phyloP scores from a whole-genome alignment of 1,140 invertebrate genomes.

The Notospermus geniculatus region DNA sequence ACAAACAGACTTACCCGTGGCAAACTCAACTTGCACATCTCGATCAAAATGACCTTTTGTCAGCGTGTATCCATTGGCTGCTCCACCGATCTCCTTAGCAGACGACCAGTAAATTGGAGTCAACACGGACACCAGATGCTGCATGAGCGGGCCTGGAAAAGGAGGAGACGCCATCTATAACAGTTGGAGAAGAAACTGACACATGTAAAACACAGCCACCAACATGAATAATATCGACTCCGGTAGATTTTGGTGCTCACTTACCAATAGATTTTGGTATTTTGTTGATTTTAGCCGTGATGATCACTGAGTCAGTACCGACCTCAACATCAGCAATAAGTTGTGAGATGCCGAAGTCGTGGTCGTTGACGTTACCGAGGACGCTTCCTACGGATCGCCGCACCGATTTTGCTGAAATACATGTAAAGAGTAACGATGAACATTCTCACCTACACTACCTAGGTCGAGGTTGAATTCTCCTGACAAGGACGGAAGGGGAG shows the following conservation, averaged over 20 bases:
- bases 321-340: slow-evolving; percentile 36
- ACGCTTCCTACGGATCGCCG: slow-evolving; percentile 39
- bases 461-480: too few species aligned
- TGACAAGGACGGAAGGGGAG: too few species aligned
- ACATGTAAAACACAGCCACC: too few species aligned
- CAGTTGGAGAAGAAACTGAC: too few species aligned
- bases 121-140: slow-evolving; percentile 56
- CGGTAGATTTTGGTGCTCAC: not conserved
- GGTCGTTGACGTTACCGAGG: slow-evolving; percentile 48
- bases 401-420: slow-evolving; percentile 29
- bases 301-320: slow-evolving; percentile 23
- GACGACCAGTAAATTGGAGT: slow-evolving; percentile 59
- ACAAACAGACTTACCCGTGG: slow-evolving; percentile 58
- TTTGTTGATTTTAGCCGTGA: slow-evolving; percentile 36
- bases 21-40: slow-evolving; percentile 59
- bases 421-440: too few species aligned
- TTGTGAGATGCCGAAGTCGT: slow-evolving; percentile 37
- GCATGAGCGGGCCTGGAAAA: slow-evolving; percentile 55
- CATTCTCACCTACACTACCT: too few species aligned
- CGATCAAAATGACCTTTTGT: slow-evolving; percentile 56
- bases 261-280: slow-evolving; percentile 41
- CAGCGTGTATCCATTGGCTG: slow-evolving; percentile 56
- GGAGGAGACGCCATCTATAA: too few species aligned
- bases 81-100: slow-evolving; percentile 54
- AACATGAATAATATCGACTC: too few species aligned